A percentile compares a stretch with the other conserved stretches of the same genome.
phyloP scores from a whole-genome alignment of 2,888 invertebrate species.

The Anorthoa munda region DNA sequence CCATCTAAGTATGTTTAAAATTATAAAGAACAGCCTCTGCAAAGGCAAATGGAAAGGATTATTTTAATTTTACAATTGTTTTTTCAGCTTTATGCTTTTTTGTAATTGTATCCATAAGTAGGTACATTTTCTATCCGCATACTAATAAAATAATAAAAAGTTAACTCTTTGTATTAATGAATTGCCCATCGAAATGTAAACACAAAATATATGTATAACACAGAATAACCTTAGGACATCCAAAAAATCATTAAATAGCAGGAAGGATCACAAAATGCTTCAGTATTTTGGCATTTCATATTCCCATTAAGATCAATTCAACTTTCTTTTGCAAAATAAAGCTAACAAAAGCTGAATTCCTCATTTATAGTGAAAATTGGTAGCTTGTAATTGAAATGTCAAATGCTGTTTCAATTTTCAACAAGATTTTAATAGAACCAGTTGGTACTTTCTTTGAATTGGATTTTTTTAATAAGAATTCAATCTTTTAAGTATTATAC shows the following conservation, averaged over 20 bases:
- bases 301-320: too few species aligned
- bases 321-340: too few species aligned
- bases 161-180: not conserved
- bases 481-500: not conserved
- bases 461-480: not conserved
- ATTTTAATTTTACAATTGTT: too few species aligned
- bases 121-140: not conserved
- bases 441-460: not conserved
- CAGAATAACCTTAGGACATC: conserved; percentile 2
- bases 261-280: not conserved
- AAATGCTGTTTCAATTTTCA: not conserved
- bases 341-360: too few species aligned
- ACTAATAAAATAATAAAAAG: not conserved
- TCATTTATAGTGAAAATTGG: too few species aligned
- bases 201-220: too few species aligned
- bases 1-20: too few species aligned
- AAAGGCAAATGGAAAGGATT: too few species aligned
- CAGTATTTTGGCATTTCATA: not conserved
- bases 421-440: not conserved
- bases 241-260: not conserved
- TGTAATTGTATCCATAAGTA: too few species aligned
- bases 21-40: too few species aligned
- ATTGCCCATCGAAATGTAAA: not conserved
- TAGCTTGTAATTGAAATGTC: too few species aligned
- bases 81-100: too few species aligned